phyloP scores from a whole-genome alignment of 2,888 invertebrate species.

The Nymphalis polychloros region DNA sequence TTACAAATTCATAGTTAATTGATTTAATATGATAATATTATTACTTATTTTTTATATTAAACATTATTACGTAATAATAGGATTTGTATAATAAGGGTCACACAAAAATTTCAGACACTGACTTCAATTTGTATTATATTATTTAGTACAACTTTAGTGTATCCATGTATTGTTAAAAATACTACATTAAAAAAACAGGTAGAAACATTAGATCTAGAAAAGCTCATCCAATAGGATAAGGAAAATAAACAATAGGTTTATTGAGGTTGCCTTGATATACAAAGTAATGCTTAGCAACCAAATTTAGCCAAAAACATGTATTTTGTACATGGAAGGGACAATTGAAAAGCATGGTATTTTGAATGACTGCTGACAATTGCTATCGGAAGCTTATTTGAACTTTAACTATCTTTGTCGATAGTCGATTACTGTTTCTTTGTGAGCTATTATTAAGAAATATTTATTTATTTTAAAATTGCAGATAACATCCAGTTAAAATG shows the following conservation, averaged over 20 bases:
- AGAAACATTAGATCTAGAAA: slow-evolving; percentile 3
- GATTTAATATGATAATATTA: too few species aligned
- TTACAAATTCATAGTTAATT: too few species aligned
- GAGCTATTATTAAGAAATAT: not conserved
- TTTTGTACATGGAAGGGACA: slow-evolving; percentile 34
- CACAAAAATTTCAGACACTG: too few species aligned
- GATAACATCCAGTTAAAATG: slow-evolving; percentile 35
- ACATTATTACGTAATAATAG: too few species aligned
- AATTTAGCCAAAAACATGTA: slow-evolving; percentile 8
- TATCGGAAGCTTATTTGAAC: slow-evolving; percentile 1
- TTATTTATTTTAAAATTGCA: not conserved
- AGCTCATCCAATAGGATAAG: slow-evolving; percentile 28
- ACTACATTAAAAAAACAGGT: not conserved
- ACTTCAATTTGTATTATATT: too few species aligned
- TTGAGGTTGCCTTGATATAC: slow-evolving; percentile 5
- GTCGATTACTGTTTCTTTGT: not conserved
- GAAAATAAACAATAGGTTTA: slow-evolving; percentile 25
- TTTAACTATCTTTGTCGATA: not conserved
- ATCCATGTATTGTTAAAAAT: too few species aligned
- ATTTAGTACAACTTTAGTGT: too few species aligned
- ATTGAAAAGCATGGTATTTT: slow-evolving; percentile 33
- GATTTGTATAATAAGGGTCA: too few species aligned
- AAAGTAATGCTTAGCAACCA: slow-evolving; percentile 18
- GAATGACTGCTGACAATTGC: not conserved
- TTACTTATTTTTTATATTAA: too few species aligned